Evolutionary conservation across 2,888 invertebrate genomes (phyloP).

Genomic region (Tetanocera ferruginea): DNA sequence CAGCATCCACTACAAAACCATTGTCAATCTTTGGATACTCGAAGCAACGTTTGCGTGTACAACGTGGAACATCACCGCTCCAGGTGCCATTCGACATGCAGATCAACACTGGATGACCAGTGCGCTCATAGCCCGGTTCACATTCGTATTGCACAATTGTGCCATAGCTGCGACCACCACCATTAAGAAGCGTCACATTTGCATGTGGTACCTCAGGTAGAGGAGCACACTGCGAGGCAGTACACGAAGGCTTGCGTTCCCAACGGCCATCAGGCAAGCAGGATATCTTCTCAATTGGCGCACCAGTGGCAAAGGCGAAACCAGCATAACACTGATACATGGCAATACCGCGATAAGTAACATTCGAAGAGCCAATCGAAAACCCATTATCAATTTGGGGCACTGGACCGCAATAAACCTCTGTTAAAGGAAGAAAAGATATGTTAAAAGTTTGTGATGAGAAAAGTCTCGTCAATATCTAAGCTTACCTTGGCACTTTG

Average conservation of each 20-base stretch:
- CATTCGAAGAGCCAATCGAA: constrained; percentile 95
- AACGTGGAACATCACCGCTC: constrained; percentile 92
- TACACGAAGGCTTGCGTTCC: constrained; percentile 92
- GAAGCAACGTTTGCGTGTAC: constrained; percentile 75
- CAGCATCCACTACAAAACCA: constrained; percentile 86
- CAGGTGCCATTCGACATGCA: constrained; percentile 97
- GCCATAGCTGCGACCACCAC: constrained; percentile 92
- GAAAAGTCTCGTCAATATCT: background rate
- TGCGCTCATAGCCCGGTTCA: constrained; percentile 89
- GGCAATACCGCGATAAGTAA: constrained; percentile 92
- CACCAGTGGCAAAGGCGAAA: constrained; percentile 90
- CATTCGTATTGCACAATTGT: constrained; percentile 94
- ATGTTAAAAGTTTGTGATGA: background rate
- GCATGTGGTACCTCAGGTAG: constrained; percentile 89
- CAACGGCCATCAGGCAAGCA: constrained; percentile 91
- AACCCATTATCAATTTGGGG: constrained; percentile 98
- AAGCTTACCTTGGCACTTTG: constrained; percentile 86
- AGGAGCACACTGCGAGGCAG: constrained; percentile 92
- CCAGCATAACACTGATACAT: constrained; percentile 98
- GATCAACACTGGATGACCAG: constrained; percentile 89
- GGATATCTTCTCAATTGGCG: constrained; percentile 89
- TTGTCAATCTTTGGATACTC: constrained; percentile 86
- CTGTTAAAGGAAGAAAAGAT: constrained; percentile 66
- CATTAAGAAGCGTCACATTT: constrained; percentile 87
- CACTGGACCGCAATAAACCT: constrained; percentile 96